Conservation (phyloP, 2,888 invertebrate species). For the Eustalomyia histrio region DNA sequence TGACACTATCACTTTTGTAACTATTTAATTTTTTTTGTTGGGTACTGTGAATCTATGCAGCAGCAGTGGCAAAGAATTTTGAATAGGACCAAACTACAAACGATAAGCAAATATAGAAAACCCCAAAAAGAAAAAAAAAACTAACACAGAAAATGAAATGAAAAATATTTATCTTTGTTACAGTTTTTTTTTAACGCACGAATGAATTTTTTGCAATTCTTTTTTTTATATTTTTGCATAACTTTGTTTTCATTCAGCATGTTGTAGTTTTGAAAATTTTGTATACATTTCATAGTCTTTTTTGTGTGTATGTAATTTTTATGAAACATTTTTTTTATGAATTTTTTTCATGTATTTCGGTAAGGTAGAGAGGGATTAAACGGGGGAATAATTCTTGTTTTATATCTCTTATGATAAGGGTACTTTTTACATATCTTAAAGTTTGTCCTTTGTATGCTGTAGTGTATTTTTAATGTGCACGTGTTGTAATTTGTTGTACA, state of each 20-base stretch:
- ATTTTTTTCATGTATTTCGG: neutral
- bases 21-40: constrained; percentile 3
- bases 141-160: neutral
- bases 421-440: constrained; percentile 2
- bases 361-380: too few relatives aligned
- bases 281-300: neutral
- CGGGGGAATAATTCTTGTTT: neutral
- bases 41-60: neutral
- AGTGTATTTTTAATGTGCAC: constrained; percentile 24
- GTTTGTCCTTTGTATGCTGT: constrained; percentile 21
- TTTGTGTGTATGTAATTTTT: neutral
- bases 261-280: constrained; percentile 5
- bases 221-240: constrained; percentile 15
- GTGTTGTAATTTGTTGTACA: constrained; percentile 43
- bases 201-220: constrained; percentile 39
- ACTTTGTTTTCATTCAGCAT: constrained; percentile 4
- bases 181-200: constrained; percentile 36
- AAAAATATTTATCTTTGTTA: constrained; percentile 48
- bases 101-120: neutral
- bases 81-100: constrained; percentile 17
- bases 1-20: constrained; percentile 46
- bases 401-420: constrained; percentile 41
- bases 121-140: neutral
- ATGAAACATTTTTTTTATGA: neutral
- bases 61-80: constrained; percentile 10